These are phyloP conservation scores for Amitus sp. DNA, from an alignment of 2,888 invertebrate species.

Conservation along the genomic window DNA sequence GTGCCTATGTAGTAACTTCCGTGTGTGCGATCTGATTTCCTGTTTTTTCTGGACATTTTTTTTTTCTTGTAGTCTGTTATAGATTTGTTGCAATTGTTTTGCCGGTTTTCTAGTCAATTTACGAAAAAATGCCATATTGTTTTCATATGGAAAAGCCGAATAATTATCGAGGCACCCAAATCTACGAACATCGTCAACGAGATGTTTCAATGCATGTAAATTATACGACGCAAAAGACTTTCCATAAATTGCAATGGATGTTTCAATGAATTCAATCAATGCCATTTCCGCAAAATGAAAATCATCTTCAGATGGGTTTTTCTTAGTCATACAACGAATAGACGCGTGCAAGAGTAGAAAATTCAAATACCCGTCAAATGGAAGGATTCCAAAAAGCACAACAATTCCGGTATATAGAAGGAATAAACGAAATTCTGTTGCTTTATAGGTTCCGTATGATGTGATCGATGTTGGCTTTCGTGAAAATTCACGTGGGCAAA, in stretches of 20 bases:
- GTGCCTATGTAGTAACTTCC: background rate
- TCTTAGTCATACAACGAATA: constrained; percentile 19
- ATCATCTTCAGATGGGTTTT: background rate
- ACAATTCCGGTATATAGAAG: constrained; percentile 46
- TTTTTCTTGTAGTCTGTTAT: constrained; percentile 10
- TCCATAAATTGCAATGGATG: constrained; percentile 14
- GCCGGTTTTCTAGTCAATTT: background rate
- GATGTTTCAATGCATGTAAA: constrained; percentile 28
- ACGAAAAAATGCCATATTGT: constrained; percentile 14
- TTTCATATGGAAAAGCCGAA: constrained; percentile 32
- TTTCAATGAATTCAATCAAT: constrained; percentile 16
- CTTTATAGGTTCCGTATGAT: constrained; percentile 42
- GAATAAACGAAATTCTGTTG: constrained; percentile 46
- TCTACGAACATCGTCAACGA: constrained; percentile 20
- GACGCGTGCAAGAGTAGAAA: constrained; percentile 42
- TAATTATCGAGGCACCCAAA: constrained; percentile 26
- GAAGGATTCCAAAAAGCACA: constrained; percentile 37
- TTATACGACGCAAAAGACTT: constrained; percentile 23
- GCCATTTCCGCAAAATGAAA: constrained; percentile 1
- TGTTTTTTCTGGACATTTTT: background rate
- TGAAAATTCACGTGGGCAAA: constrained; percentile 44
- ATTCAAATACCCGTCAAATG: constrained; percentile 34
- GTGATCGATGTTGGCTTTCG: too few relatives aligned
- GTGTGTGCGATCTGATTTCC: too few relatives aligned
- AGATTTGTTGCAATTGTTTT: constrained; percentile 13